Base-by-base conservation (phyloP, 1,140 invertebrate genomes). In the Prorops nasuta region DNA sequence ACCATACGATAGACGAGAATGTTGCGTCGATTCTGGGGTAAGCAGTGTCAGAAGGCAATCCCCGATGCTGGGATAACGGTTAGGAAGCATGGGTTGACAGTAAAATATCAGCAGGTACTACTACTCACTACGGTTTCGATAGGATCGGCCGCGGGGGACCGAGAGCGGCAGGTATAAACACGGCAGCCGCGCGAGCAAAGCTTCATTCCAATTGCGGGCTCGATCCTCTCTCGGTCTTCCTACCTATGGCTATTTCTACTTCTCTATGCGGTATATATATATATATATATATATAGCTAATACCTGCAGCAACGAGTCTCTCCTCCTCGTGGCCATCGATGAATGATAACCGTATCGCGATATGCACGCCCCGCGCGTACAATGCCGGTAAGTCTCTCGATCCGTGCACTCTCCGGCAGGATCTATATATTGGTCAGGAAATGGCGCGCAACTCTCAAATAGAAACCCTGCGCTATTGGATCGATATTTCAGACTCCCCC, bases 71-170 rank as follows among this genome's bases (percentile, higher is more conserved):
- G 63, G 64, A 70, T 67, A 73, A 72, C 70, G 66, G 66, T 72
- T 72, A 67, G 59, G 67, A 73, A 74, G 66, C 70, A 75, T 75
- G 44, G 67, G 66, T 71, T 67, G 72, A 73, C 73, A 76, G 73
- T 76, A 73, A 76, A 76, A 76, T 76, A 74, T 76, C 73, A 76
- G 71, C 66, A 70, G 69, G 65, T 74, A 72, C 69, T 64, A 72
- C 69, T 64, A 65, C 64, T 72, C 66, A 66, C 61, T 64, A 59
- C 56, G 60, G 49, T 44, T 49, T 51, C 58, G 72, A 75, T 75
- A 64, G 55, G 52, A 73, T 73, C 70, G 60, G 32, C 15, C 32
- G 24, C 24, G 24, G 4, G 24, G n/a, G n/a, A n/a, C n/a, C n/a
- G 44, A 54, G 53, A 57, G 53, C 63, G 64, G 58, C 56, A 63